Conservation (phyloP, 2,113 vertebrate genomes). For the Apistogramma diplotaenia region DNA sequence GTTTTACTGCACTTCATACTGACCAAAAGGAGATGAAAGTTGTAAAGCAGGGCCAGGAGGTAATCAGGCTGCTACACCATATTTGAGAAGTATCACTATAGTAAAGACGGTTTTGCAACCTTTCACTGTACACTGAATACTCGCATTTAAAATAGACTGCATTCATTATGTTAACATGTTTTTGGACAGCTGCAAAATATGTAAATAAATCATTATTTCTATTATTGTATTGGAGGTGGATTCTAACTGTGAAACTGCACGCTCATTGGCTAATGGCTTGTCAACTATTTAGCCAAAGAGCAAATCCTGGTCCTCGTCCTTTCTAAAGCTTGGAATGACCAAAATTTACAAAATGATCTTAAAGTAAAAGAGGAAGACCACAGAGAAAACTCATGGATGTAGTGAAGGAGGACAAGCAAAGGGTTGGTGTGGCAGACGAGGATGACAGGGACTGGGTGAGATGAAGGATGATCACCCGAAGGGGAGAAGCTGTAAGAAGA, state of each 20-base stretch:
- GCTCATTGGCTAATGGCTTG: too few relatives aligned
- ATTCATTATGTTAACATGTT: background rate
- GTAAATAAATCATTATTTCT: background rate
- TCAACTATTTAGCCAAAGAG: background rate
- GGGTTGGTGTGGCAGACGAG: background rate
- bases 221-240: background rate
- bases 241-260: background rate
- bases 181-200: accelerated
- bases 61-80: background rate
- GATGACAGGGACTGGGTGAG: accelerated
- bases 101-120: background rate
- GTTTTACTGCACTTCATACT: conserved; percentile 37
- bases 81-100: background rate
- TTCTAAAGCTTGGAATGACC: background rate
- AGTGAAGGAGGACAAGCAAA: background rate
- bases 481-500: too few relatives aligned
- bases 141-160: too few relatives aligned
- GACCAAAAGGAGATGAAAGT: conserved; percentile 48
- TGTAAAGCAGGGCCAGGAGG: conserved; percentile 42
- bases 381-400: background rate
- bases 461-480: too few relatives aligned
- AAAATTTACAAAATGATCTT: background rate
- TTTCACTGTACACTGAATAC: background rate
- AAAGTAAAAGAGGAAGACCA: too few relatives aligned
- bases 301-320: background rate